Conservation (phyloP, 2,888 invertebrate species). For the Scrobipalpa costella region DNA sequence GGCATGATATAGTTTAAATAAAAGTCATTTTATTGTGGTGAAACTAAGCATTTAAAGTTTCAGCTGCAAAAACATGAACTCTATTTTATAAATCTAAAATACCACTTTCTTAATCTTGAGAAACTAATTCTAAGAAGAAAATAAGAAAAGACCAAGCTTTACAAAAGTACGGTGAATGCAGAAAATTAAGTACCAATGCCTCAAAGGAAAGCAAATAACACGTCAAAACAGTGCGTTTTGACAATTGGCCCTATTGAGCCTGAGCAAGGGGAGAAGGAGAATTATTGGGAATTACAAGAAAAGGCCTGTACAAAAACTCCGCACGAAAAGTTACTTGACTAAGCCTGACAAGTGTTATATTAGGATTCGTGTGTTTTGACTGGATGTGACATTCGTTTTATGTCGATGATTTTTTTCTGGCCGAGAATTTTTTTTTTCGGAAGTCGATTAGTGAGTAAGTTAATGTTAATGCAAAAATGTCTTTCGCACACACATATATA, state of each 20-base stretch:
- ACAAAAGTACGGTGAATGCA: constrained; percentile 31
- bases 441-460: no score
- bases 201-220: constrained; percentile 53
- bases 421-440: no score
- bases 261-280: constrained; percentile 41
- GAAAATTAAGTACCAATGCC: constrained; percentile 36
- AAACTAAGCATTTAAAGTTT: no score
- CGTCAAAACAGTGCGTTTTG: constrained; percentile 60
- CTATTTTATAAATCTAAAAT: no score
- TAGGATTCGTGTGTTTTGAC: constrained; percentile 20
- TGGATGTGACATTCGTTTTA: constrained; percentile 41
- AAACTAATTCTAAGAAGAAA: neutral
- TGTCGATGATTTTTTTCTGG: constrained; percentile 4
- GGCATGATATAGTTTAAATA: no score
- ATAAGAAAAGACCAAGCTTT: constrained; percentile 33
- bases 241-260: constrained; percentile 67
- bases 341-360: constrained; percentile 19
- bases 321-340: constrained; percentile 5
- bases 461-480: no score
- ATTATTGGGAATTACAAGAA: constrained; percentile 69
- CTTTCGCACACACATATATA: no score
- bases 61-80: no score
- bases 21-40: no score
- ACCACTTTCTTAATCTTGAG: neutral
- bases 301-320: constrained; percentile 51